phyloP scores from a whole-genome alignment of 2,888 invertebrate species.

The Erynnis tages region DNA sequence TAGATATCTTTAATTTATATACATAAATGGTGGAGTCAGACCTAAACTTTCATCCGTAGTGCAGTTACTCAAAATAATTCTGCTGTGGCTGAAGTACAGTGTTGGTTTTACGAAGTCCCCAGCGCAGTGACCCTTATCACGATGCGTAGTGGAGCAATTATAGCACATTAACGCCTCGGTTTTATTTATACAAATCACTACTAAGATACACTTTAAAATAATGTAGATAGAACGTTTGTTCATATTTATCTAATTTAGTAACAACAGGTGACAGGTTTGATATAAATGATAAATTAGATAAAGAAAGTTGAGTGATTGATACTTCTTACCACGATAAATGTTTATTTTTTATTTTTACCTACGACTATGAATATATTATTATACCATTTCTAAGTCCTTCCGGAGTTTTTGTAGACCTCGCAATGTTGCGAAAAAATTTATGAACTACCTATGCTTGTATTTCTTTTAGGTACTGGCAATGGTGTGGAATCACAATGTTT shows the following conservation, averaged over 20 bases:
- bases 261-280: neutral
- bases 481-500: no score
- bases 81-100: conserved; percentile 48
- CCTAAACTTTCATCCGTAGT: conserved; percentile 67
- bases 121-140: conserved; percentile 49
- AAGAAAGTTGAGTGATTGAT: neutral
- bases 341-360: no score
- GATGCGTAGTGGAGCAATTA: conserved; percentile 62
- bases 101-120: conserved; percentile 50
- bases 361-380: no score
- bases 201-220: conserved; percentile 6
- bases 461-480: no score
- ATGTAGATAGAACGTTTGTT: neutral
- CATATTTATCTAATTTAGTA: neutral
- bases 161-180: conserved; percentile 51
- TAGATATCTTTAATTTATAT: no score
- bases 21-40: no score
- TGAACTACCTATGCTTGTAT: no score
- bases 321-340: no score
- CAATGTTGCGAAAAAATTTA: no score
- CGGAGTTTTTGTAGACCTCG: no score
- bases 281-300: neutral
- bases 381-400: no score
- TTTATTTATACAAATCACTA: conserved; percentile 26
- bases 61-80: conserved; percentile 55